phyloP scores from a whole-genome alignment of 1,140 invertebrate species.

The Leptinotarsa undecemlineata region DNA sequence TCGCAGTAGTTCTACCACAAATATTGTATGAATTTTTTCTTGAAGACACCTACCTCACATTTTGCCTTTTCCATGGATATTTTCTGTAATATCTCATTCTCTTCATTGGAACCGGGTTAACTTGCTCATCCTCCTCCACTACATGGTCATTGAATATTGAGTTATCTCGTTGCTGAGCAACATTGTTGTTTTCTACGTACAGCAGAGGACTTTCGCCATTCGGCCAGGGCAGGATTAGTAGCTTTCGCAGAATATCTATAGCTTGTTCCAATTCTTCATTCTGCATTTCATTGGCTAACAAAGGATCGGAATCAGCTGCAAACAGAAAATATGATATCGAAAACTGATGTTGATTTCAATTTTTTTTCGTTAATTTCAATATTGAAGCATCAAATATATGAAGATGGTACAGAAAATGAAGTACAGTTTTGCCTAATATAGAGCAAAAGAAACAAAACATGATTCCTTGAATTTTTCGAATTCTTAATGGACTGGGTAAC shows the following conservation, averaged over 20 bases:
- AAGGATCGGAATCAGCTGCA: not conserved
- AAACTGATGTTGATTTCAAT: too few relatives aligned
- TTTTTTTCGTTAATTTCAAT: too few relatives aligned
- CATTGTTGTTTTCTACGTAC: constrained; percentile 56
- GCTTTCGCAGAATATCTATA: constrained; percentile 39
- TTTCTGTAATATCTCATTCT: constrained; percentile 63
- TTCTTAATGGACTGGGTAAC: too few relatives aligned
- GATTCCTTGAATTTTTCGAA: too few relatives aligned
- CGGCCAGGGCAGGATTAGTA: constrained; percentile 47
- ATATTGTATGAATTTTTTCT: too few relatives aligned
- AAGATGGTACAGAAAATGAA: too few relatives aligned
- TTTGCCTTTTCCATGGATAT: constrained; percentile 66
- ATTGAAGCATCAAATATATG: too few relatives aligned
- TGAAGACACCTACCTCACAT: constrained; percentile 46
- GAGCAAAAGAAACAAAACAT: too few relatives aligned
- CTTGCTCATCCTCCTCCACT: constrained; percentile 16
- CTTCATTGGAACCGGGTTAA: constrained; percentile 50
- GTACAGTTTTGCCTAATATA: too few relatives aligned
- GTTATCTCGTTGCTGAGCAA: constrained; percentile 27
- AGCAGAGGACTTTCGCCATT: constrained; percentile 52
- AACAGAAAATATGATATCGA: not conserved
- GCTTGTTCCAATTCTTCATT: constrained; percentile 37
- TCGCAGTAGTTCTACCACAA: too few relatives aligned
- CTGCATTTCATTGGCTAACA: not conserved
- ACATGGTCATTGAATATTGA: constrained; percentile 34